Evolutionary conservation across 1,140 invertebrate species (phyloP), one percentile per base, ranked within the genome.

Genomic region (Pseudomyrmex dendroicus): DNA sequence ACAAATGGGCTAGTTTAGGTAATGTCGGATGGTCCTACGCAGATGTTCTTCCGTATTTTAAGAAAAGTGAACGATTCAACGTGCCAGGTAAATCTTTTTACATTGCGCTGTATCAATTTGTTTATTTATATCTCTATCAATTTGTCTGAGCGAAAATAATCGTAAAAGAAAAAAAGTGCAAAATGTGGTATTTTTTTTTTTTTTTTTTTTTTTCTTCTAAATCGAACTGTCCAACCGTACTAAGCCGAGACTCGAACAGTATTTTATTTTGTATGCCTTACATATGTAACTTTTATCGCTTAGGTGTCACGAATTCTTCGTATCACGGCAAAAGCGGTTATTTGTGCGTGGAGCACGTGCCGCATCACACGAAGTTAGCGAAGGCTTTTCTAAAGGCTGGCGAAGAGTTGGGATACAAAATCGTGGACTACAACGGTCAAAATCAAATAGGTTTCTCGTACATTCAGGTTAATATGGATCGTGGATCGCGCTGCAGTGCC

Each of bases 21-120:
- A 96, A 96, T 56, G 85, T 90, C 0, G 96, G 95, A 2, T 97
- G 97, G 97, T 95, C 95, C 7, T 97, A 96, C 86, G 92, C 95
- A 9, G 94, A 96, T 5, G 95, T 97, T 15, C 91, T 95, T 59
- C 95, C 95, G 0, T 96, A 96, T 90, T 96, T 95, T 88, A 94
- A 93, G 50, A 96, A 96, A 84, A 94, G 94, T 22, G 95, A 96
- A 87, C 91, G 92, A 13, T 96, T 96, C 2, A 93, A 95, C 61
- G 89, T 96, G 7, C 89, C 92, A 84, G 90, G 93, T 93, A 63
- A 87, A 73, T 64, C 5, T 2, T 5, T 52, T 15, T 15, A 4
- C 10, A 20, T 9, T 64, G 20, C 13, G 35, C 35, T 35, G 25
- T 2, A 35, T 35, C 35, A 7, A 35, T 35, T 35, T 5, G 5